These are phyloP conservation scores for Euura saliciscinereae DNA, from an alignment of 1,140 invertebrate species.

Conservation along the genomic window DNA sequence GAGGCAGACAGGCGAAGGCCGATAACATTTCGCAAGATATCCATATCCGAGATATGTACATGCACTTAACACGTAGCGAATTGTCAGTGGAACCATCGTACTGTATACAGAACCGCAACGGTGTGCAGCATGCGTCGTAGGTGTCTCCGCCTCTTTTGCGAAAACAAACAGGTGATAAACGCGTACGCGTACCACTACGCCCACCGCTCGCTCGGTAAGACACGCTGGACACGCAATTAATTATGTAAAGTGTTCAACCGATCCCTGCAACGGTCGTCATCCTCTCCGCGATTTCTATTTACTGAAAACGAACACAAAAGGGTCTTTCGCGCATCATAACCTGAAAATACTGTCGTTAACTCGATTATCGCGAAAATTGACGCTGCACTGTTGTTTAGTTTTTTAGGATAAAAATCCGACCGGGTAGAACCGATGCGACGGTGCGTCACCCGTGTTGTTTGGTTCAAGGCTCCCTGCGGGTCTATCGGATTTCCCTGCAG, in stretches of 20 bases:
- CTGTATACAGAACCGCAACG: background rate
- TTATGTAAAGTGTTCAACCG: background rate
- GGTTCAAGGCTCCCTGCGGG: background rate
- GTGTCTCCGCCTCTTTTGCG: background rate
- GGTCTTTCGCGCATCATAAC: too few species aligned
- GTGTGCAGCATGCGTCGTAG: background rate
- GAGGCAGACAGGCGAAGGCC: background rate
- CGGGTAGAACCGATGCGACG: background rate
- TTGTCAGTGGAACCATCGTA: background rate
- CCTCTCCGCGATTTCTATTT: too few species aligned
- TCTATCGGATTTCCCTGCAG: background rate
- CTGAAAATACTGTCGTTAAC: too few species aligned
- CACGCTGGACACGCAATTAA: background rate
- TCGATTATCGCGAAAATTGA: too few species aligned
- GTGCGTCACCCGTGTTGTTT: conserved; percentile 5
- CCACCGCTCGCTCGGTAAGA: background rate
- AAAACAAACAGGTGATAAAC: conserved; percentile 5
- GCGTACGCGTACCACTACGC: background rate
- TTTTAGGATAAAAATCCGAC: conserved; percentile 1
- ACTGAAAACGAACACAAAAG: too few species aligned
- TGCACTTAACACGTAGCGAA: too few species aligned
- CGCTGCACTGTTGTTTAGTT: too few species aligned
- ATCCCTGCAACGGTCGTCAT: too few species aligned
- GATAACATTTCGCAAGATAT: conserved; percentile 1
- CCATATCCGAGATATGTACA: background rate